These are phyloP conservation scores for Prionailurus viverrinus DNA, from an alignment of 2,113 vertebrate species.

Conservation along the genomic window DNA sequence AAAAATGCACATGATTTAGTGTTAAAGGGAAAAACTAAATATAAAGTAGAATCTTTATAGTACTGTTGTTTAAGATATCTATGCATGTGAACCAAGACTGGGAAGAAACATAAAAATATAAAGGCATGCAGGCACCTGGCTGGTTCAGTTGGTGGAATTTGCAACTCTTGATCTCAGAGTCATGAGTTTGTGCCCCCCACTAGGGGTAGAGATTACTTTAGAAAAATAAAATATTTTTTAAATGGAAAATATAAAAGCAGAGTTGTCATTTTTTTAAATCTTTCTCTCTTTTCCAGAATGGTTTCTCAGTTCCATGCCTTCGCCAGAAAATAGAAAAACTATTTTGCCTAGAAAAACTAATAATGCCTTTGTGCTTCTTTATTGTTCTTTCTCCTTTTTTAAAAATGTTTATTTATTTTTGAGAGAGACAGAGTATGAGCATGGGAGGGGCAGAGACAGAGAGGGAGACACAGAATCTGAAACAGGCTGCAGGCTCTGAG, in stretches of 20 bases:
- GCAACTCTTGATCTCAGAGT: not conserved
- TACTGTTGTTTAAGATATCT: not conserved
- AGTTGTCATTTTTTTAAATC: not conserved
- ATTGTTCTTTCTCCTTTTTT: not conserved
- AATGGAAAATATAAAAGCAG: not conserved
- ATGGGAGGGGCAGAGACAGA: too few relatives aligned
- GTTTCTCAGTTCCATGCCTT: not conserved
- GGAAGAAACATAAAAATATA: not conserved
- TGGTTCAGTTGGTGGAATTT: not conserved
- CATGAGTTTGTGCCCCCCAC: not conserved
- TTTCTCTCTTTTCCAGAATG: not conserved
- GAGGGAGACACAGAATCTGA: too few relatives aligned
- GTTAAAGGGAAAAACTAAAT: constrained; percentile 5
- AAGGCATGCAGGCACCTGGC: not conserved
- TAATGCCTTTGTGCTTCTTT: not conserved
- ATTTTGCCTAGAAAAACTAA: too few relatives aligned
- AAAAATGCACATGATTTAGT: not conserved
- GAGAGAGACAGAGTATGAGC: too few relatives aligned
- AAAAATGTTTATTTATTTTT: too few relatives aligned
- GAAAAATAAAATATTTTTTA: not conserved
- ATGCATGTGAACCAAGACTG: constrained; percentile 14
- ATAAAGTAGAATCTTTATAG: not conserved
- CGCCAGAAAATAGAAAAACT: not conserved
- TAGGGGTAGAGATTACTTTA: not conserved
- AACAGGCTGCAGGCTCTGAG: too few relatives aligned